These are phyloP conservation scores for Diabrotica undecimpunctata DNA, from an alignment of 1,140 invertebrate species.

Conservation along the genomic window DNA sequence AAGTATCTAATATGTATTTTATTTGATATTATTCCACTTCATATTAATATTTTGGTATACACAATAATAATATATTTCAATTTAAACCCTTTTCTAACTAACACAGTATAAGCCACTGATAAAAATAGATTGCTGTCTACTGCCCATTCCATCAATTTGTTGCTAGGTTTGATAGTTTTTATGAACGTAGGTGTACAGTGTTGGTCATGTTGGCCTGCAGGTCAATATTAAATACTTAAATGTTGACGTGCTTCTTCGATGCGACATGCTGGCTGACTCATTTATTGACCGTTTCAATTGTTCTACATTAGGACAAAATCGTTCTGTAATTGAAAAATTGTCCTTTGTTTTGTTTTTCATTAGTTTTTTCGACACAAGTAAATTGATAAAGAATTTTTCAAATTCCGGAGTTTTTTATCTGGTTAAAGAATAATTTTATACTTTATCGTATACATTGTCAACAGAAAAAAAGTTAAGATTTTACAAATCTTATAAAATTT, in stretches of 20 bases:
- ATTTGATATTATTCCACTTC: too few species aligned
- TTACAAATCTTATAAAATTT: too few species aligned
- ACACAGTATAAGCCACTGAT: too few species aligned
- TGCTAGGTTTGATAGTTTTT: conserved; percentile 6
- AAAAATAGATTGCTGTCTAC: not conserved
- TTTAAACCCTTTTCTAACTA: too few species aligned
- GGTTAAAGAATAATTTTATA: too few species aligned
- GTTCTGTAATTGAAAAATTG: conserved; percentile 1
- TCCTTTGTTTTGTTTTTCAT: conserved; percentile 1
- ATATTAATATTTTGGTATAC: too few species aligned
- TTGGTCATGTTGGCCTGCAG: conserved; percentile 35
- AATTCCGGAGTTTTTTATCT: not conserved
- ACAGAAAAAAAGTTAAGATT: too few species aligned
- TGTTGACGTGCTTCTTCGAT: conserved; percentile 34
- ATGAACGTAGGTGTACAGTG: conserved; percentile 30
- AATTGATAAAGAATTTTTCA: not conserved
- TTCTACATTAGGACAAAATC: not conserved
- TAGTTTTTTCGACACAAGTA: not conserved
- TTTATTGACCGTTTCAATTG: conserved; percentile 4
- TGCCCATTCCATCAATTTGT: not conserved
- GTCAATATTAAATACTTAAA: conserved; percentile 33
- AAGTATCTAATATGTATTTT: too few species aligned
- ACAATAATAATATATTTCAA: too few species aligned
- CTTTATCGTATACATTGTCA: too few species aligned
- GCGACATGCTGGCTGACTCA: conserved; percentile 29